Base-by-base conservation (phyloP, 1,140 invertebrate species). In the Riptortus pedestris region DNA sequence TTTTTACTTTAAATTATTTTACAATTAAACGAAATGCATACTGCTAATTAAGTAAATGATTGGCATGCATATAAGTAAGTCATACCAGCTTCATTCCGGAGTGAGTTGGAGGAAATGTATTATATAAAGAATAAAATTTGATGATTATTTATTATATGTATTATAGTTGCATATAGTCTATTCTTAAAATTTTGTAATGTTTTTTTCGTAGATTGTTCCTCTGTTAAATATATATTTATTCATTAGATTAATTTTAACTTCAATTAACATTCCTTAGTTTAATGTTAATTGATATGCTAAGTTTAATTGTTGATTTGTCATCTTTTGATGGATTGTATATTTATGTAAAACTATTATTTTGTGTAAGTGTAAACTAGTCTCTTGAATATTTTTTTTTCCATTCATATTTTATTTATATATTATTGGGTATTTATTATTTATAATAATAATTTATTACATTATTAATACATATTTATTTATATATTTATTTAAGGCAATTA, bases 351-450 rank as follows among this genome's bases (percentile, higher is more conserved):
- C 12, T 4, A 52, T 22, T 4, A 52, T 52, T 22, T 24, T 59
- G 57, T 59, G 28, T 63, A 64, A 31, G 51, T 64, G 63, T 64
- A 29, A 11, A 64, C 63, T 64, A 64, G 63, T 64, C 63, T 45
- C 24, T 18, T 3, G 14, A 38, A 38, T 38, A 38, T 7, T 58
- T 43, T 65, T 45, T 22, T 27, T 3, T n/a, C 52, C 31, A 51
- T 63, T 63, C 29, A 20, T n/a, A 20, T 22, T 26, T 55, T 55
- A 62, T 43, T 62, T 27, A 22, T 45, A n/a, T 62, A 28, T 62
- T 62, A 43, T 16, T 62, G 26, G n/a, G 2, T 3, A 24, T 22
- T 62, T n/a, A 45, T 31, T 14, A 45, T 3, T 38, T 38, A 12
- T 45, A 14, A 45, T 18, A 2, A 55, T 58, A 27, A 58, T 64